These are phyloP conservation scores for Clupea harengus DNA, from an alignment of 2,113 vertebrate genomes.

Conservation along the genomic window DNA sequence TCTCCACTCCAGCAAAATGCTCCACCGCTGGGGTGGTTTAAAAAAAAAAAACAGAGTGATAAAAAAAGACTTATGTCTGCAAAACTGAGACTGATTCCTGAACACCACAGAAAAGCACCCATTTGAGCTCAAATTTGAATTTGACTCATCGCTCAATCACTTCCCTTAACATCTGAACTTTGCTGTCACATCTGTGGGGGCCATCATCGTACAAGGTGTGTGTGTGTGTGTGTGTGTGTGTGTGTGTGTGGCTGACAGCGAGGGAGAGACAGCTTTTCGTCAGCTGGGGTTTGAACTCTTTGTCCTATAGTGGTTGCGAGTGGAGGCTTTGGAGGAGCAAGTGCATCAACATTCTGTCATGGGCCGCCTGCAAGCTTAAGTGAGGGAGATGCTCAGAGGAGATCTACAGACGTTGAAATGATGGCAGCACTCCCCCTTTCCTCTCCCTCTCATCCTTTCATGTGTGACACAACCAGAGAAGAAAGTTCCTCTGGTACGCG, in stretches of 20 bases:
- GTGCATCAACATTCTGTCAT: constrained; percentile 65
- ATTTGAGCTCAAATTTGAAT: constrained; percentile 60
- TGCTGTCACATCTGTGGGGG: constrained; percentile 32
- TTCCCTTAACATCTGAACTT: constrained; percentile 59
- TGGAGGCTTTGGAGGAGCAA: constrained; percentile 48
- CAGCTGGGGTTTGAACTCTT: constrained; percentile 61
- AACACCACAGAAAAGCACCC: constrained; percentile 50
- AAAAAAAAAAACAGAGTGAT: constrained; percentile 35
- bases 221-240: constrained; percentile 1
- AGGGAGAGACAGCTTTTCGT: constrained; percentile 58
- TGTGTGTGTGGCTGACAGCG: constrained; percentile 45
- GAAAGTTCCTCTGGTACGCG: constrained; percentile 38
- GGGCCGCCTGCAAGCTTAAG: constrained; percentile 45
- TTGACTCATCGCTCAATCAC: constrained; percentile 58
- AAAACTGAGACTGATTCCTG: neutral
- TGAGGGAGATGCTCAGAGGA: constrained; percentile 51
- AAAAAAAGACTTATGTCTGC: constrained; percentile 68
- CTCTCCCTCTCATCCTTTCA: neutral
- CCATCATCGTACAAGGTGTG: neutral
- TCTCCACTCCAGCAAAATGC: constrained; percentile 59
- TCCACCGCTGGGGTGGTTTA: constrained; percentile 48
- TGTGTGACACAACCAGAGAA: constrained; percentile 42
- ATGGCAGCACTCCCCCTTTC: neutral
- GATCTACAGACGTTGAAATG: constrained; percentile 56
- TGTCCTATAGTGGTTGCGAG: constrained; percentile 48